Conservation (phyloP, 2,113 vertebrate genomes). For the Ornithorhynchus anatinus region DNA sequence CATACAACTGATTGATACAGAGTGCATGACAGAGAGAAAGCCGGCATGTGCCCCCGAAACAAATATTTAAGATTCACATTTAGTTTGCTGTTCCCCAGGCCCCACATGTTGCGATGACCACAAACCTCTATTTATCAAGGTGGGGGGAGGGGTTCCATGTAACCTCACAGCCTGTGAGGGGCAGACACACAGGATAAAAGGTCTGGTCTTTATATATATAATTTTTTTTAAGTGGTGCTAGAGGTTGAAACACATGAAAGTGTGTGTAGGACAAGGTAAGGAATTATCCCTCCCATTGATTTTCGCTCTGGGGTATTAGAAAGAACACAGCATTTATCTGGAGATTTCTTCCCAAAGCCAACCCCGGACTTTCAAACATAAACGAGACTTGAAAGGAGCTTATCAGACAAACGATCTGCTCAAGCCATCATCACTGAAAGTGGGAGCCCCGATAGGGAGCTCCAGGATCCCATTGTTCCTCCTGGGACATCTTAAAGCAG, state of each 20-base stretch:
- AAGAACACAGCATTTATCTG: constrained; percentile 92
- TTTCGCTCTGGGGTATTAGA: constrained; percentile 96
- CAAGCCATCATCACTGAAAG: background rate
- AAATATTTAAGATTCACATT: background rate
- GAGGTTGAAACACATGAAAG: constrained; percentile 63
- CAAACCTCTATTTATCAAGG: background rate
- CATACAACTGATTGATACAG: too few relatives aligned
- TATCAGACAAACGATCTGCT: constrained; percentile 62
- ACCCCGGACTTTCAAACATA: constrained; percentile 89
- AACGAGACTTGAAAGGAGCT: constrained; percentile 86
- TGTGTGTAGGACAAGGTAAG: constrained; percentile 77
- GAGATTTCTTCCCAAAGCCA: constrained; percentile 84
- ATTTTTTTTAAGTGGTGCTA: constrained; percentile 35
- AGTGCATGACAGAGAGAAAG: background rate
- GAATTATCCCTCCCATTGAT: constrained; percentile 96
- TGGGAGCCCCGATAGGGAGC: constrained; percentile 13
- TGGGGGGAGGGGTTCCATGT: background rate
- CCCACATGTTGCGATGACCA: background rate
- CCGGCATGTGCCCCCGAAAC: background rate
- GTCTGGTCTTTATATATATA: constrained; percentile 24
- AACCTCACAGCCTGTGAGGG: background rate
- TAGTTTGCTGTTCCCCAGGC: background rate
- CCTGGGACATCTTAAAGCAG: background rate
- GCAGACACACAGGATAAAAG: background rate
- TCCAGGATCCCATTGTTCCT: background rate